Evolutionary conservation across 2,113 vertebrate genomes (phyloP).

Genomic region (Pachypanchax playfairii): DNA sequence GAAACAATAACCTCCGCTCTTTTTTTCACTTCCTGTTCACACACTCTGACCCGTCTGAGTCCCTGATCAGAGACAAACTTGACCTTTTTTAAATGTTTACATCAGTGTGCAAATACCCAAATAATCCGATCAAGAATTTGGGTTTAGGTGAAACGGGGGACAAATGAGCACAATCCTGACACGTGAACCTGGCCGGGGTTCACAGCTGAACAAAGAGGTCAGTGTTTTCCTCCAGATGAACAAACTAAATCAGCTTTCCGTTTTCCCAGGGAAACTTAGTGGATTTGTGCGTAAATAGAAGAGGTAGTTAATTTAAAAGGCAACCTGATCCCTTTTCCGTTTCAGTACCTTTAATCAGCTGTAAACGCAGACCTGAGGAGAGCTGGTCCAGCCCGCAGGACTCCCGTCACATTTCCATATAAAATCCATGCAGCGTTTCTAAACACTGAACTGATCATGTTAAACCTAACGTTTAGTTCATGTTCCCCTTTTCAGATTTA

Average conservation of each 20-base stretch:
- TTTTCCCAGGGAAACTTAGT: constrained; percentile 44
- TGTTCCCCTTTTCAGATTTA: too few species aligned
- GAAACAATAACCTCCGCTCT: not conserved
- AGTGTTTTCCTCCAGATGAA: constrained; percentile 48
- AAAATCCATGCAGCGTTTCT: not conserved
- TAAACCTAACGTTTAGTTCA: too few species aligned
- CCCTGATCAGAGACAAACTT: not conserved
- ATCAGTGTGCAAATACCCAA: not conserved
- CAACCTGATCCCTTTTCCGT: constrained; percentile 40
- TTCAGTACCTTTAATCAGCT: constrained; percentile 26
- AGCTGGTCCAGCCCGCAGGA: constrained; percentile 5
- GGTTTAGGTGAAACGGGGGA: constrained; percentile 8
- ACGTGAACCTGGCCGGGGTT: constrained; percentile 36
- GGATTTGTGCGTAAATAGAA: constrained; percentile 31
- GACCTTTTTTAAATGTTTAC: not conserved
- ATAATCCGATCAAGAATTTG: not conserved
- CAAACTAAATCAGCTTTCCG: constrained; percentile 12
- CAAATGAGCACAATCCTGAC: not conserved
- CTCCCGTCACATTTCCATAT: not conserved
- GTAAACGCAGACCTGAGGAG: constrained; percentile 27
- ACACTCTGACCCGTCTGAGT: not conserved
- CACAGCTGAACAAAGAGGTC: constrained; percentile 36
- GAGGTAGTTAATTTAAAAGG: constrained; percentile 40
- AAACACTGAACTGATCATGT: too few species aligned
- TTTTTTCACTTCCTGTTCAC: not conserved